Evolutionary conservation across 2,113 vertebrate genomes (phyloP), one percentile per base, ranked within the genome.

Genomic region (Euleptes europaea): DNA sequence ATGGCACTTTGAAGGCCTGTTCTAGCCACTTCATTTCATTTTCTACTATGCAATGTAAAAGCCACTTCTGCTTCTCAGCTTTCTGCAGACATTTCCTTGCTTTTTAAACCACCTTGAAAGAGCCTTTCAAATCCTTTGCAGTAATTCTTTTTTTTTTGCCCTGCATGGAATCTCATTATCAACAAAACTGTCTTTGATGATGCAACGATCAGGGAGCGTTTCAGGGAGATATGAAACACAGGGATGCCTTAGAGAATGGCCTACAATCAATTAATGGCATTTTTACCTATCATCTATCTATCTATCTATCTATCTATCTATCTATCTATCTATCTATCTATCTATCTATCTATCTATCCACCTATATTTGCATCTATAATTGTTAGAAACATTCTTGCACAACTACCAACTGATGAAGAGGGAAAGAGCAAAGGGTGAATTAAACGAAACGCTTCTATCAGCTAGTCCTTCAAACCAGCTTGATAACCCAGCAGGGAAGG

Each of bases 121-220:
- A 78, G 12, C 71, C 44, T 85, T 79, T 86, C 69, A 85, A 60
- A 67, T 85, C 31, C 63, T 82, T 51, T 63, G 4, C 65, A 47
- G 9, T 83, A 89, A 91, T 83, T 44, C 72, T 54, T 35, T 63
- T 47, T 75, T 76, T 85, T 83, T 77, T 65, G 23, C 54, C 87
- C 38, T 35, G 49, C n/a, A 5, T 47, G 71, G 40, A 33, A 23
- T 28, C 35, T 33, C 0, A 0, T 86, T 89, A 89, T 72, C 75
- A 84, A 81, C 26, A 28, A 13, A 54, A 74, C 35, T 15, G 23
- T 38, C 75, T 83, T 71, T 76, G 82, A 86, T 49, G 63, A 88
- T 60, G 8, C 72, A 80, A 21, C 0, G 21, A 49, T 63, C 78
- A 84, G 84, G 80, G 70, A 23, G 17, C 2, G 8, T 40, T 10